A percentile compares a stretch with the other conserved stretches of the same genome.
Conservation (phyloP, 1,140 invertebrate species). For the Habropoda laboriosa region DNA sequence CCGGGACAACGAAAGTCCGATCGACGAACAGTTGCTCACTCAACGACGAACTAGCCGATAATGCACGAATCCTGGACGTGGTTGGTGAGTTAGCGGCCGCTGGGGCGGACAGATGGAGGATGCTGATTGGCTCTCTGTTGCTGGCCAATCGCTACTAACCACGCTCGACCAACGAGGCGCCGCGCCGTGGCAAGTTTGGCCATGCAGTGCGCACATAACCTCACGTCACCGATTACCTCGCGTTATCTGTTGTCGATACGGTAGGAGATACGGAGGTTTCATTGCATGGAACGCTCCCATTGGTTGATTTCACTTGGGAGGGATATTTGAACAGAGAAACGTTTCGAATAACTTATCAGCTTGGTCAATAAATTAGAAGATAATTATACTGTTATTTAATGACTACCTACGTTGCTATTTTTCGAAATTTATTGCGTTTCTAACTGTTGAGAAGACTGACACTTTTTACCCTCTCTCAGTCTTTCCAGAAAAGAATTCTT, state of each 20-base stretch:
- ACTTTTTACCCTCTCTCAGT: too few relatives aligned
- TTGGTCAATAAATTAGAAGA: not conserved
- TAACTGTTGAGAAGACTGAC: too few relatives aligned
- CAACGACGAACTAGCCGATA: slow-evolving; percentile 67
- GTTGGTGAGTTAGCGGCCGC: slow-evolving; percentile 67
- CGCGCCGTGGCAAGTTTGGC: slow-evolving; percentile 44
- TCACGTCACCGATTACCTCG: slow-evolving; percentile 12
- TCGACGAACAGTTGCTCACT: slow-evolving; percentile 70
- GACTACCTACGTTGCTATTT: too few relatives aligned
- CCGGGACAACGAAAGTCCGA: slow-evolving; percentile 66
- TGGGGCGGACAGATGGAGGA: slow-evolving; percentile 84
- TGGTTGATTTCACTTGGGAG: not conserved
- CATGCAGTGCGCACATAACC: slow-evolving; percentile 38
- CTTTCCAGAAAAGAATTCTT: too few relatives aligned
- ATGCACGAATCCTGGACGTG: slow-evolving; percentile 68
- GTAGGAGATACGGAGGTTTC: not conserved
- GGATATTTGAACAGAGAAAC: slow-evolving; percentile 10
- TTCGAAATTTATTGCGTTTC: too few relatives aligned
- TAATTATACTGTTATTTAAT: not conserved
- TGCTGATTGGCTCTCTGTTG: slow-evolving; percentile 78
- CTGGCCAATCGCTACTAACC: slow-evolving; percentile 82
- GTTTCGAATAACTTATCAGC: too few relatives aligned
- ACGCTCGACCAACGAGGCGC: slow-evolving; percentile 72
- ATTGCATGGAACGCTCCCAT: not conserved
- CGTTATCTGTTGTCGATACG: slow-evolving; percentile 59